Evolutionary conservation across 2,797 vertebrate species (phyloP).

Genomic region (Staurois parvus): DNA sequence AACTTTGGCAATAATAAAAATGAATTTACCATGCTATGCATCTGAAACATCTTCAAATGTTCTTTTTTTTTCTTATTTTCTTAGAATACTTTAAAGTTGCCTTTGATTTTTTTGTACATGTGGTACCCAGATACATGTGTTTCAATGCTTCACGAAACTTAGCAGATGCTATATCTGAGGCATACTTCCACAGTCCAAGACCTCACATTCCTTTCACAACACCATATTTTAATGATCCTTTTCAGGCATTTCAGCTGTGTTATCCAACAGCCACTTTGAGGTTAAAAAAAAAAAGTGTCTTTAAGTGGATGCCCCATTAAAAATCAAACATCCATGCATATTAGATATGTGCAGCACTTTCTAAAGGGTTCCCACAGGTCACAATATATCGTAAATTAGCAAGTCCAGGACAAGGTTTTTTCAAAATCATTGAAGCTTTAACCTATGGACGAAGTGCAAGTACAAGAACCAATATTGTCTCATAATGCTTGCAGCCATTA

Average conservation of each 20-base stretch:
- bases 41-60: constrained; percentile 46
- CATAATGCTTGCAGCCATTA: constrained; percentile 27
- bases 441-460: constrained; percentile 63
- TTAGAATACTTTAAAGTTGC: constrained; percentile 32
- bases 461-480: constrained; percentile 26
- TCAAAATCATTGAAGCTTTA: constrained; percentile 66
- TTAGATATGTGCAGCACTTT: constrained; percentile 76
- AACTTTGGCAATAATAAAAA: constrained; percentile 12
- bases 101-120: constrained; percentile 54
- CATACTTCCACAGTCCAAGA: constrained; percentile 38
- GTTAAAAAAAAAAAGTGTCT: constrained; percentile 66
- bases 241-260: constrained; percentile 66
- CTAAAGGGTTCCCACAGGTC: constrained; percentile 56
- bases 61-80: constrained; percentile 35
- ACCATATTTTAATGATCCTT: constrained; percentile 63
- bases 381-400: constrained; percentile 66
- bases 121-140: constrained; percentile 52
- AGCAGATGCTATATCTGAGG: constrained; percentile 42
- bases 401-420: constrained; percentile 64
- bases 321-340: constrained; percentile 83
- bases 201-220: constrained; percentile 46
- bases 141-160: constrained; percentile 25
- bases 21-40: constrained; percentile 14
- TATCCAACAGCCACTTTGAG: constrained; percentile 23
- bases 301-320: constrained; percentile 65